phyloP scores from a whole-genome alignment of 2,113 vertebrate genomes.

The Mobula birostris region DNA sequence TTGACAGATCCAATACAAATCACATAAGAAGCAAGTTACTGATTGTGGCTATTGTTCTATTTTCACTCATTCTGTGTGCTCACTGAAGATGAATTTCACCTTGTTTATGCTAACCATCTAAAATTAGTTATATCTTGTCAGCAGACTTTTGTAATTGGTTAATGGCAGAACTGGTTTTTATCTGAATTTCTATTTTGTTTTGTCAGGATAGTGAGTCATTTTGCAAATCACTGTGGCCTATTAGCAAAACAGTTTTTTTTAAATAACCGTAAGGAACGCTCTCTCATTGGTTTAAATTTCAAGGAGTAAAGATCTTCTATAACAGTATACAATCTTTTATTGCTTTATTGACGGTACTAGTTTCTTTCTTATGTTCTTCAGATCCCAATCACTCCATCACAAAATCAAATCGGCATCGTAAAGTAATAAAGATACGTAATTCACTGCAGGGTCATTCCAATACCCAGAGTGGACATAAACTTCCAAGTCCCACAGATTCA shows the following conservation, averaged over 20 bases:
- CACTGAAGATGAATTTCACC: neutral
- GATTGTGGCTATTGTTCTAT: too few species aligned
- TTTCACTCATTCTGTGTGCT: neutral
- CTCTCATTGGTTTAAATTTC: neutral
- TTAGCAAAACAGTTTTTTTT: neutral
- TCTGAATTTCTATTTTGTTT: neutral
- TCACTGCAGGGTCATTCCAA: neutral
- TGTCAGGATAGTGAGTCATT: too few species aligned
- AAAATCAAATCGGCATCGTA: neutral
- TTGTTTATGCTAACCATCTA: neutral
- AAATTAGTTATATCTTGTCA: neutral
- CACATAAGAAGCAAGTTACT: too few species aligned
- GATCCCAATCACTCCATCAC: neutral
- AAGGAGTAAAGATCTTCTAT: too few species aligned
- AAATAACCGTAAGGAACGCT: neutral
- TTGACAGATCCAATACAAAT: too few species aligned
- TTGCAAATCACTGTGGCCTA: too few species aligned
- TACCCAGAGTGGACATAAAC: neutral
- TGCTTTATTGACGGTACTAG: neutral
- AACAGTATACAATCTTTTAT: neutral
- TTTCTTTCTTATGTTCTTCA: neutral
- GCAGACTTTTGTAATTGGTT: neutral
- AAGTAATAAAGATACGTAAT: neutral
- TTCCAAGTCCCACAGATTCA: neutral
- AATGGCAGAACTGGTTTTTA: too few species aligned